These are phyloP conservation scores for Penelope pileata DNA, from an alignment of 2,113 vertebrate genomes.

Conservation along the genomic window DNA sequence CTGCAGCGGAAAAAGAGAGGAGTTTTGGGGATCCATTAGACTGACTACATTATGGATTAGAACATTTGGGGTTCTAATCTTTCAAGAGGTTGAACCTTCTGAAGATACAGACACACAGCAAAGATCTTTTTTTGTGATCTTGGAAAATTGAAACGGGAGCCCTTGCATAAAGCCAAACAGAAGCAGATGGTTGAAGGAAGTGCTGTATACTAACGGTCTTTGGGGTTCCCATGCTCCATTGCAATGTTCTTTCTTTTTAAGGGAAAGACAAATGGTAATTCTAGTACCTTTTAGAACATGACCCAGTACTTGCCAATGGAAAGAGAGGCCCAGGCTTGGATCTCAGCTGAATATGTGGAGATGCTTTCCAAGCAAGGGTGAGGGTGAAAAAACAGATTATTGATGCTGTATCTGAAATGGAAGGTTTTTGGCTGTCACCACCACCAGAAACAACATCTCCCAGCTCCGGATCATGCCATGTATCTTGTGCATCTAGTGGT, in stretches of 20 bases:
- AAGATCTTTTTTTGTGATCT: background rate
- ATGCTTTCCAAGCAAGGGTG: background rate
- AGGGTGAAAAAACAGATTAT: background rate
- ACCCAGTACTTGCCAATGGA: background rate
- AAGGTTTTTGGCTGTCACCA: background rate
- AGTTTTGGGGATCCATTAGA: background rate
- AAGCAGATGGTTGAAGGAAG: background rate
- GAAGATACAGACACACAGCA: no score
- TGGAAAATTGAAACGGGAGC: background rate
- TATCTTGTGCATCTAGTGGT: background rate
- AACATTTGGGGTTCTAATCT: background rate
- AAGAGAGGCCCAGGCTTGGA: background rate
- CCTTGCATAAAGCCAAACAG: background rate
- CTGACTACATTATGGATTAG: background rate
- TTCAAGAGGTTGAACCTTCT: background rate
- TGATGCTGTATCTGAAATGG: background rate
- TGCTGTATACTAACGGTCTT: background rate
- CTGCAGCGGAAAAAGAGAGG: background rate
- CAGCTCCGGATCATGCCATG: background rate
- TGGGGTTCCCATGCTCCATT: background rate
- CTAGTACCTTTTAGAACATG: background rate
- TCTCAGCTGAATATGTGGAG: background rate
- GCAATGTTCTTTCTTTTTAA: background rate
- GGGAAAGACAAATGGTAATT: background rate
- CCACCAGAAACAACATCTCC: background rate